These are phyloP conservation scores for Papilio aristodemus DNA, from an alignment of 1,140 invertebrate genomes.

Conservation along the genomic window DNA sequence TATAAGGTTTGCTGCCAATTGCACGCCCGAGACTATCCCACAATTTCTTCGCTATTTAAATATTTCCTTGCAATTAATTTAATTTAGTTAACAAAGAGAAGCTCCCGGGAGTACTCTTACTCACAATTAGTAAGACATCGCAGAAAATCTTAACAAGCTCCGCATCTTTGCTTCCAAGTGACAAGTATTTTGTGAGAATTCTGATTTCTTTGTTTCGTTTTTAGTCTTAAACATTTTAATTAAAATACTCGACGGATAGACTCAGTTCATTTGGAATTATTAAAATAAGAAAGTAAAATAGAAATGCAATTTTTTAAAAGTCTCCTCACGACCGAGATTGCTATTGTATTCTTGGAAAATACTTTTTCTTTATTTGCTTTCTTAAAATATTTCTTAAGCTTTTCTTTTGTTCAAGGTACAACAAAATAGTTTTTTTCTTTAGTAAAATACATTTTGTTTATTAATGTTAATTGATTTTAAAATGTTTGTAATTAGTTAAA, in stretches of 20 bases:
- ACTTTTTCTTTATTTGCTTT: constrained; percentile 29
- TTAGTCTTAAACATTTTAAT: constrained; percentile 20
- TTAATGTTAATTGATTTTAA: constrained; percentile 11
- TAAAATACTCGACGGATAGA: constrained; percentile 29
- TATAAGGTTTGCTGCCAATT: constrained; percentile 66
- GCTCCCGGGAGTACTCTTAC: constrained; percentile 51
- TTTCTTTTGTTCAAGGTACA: constrained; percentile 29
- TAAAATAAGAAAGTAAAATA: constrained; percentile 28
- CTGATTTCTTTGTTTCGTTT: constrained; percentile 38
- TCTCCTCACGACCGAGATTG: constrained; percentile 27
- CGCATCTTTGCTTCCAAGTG: constrained; percentile 41
- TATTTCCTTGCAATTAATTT: constrained; percentile 76
- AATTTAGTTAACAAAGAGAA: constrained; percentile 73
- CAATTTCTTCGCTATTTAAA: constrained; percentile 69
- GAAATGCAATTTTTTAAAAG: constrained; percentile 30
- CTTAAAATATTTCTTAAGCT: constrained; percentile 30
- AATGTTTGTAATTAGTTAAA: not conserved
- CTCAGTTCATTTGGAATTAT: constrained; percentile 34
- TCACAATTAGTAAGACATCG: constrained; percentile 67
- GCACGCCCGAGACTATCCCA: constrained; percentile 54
- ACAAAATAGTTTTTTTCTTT: constrained; percentile 27
- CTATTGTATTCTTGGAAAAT: constrained; percentile 32
- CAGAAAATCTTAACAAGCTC: constrained; percentile 51
- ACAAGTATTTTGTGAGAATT: constrained; percentile 43
- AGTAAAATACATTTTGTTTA: constrained; percentile 19